phyloP scores from a whole-genome alignment of 2,797 vertebrate species.

The Nasua narica region DNA sequence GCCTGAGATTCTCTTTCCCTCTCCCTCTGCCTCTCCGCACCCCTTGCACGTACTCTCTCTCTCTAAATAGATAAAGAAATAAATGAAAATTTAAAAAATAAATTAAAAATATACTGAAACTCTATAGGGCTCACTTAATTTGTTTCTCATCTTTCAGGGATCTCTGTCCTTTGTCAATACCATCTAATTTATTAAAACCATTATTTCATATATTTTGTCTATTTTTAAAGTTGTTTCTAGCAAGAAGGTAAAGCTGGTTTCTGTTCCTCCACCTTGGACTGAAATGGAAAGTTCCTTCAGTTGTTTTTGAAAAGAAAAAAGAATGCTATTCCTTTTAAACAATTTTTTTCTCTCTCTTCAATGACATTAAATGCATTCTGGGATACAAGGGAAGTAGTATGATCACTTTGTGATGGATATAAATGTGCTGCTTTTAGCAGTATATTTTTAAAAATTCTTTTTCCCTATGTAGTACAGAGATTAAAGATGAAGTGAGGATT shows the following conservation, averaged over 20 bases:
- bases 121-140: neutral
- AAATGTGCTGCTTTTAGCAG: slow-evolving; percentile 22
- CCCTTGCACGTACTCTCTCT: neutral
- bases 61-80: neutral
- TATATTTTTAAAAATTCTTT: slow-evolving; percentile 21
- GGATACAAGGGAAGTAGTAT: neutral
- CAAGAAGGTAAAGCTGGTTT: neutral
- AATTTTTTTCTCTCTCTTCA: neutral
- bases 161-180: neutral
- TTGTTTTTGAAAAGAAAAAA: neutral
- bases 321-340: neutral
- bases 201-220: neutral
- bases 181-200: neutral
- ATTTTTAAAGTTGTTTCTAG: neutral
- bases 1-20: neutral
- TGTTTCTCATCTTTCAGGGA: neutral
- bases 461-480: neutral
- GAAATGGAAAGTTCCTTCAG: neutral
- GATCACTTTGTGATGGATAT: slow-evolving; percentile 19
- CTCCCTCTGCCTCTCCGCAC: neutral
- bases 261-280: neutral
- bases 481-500: neutral
- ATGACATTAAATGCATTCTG: neutral
- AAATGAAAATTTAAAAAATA: neutral
- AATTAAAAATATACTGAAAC: neutral